Conservation (phyloP, 2,113 vertebrate species). For the Cardinalis cardinalis region DNA sequence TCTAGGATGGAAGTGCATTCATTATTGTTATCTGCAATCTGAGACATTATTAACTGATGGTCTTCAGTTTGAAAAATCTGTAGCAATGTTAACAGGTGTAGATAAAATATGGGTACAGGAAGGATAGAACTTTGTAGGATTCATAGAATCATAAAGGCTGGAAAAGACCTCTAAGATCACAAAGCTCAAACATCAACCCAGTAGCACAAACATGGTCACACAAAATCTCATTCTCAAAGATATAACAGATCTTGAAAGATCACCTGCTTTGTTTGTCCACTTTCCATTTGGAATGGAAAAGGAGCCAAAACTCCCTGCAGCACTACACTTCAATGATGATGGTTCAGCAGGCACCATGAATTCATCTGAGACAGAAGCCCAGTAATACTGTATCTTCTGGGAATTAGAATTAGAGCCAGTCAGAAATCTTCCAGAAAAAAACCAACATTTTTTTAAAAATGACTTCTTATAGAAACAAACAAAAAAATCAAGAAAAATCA, state of each 20-base stretch:
- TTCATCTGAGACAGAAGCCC: neutral
- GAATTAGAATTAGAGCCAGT: neutral
- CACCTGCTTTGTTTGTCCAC: neutral
- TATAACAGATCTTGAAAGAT: neutral
- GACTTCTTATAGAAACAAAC: neutral
- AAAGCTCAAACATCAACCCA: neutral
- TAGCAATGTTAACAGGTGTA: neutral
- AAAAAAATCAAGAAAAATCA: neutral
- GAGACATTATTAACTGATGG: neutral
- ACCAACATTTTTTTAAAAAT: neutral
- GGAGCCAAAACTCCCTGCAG: neutral
- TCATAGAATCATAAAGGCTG: neutral
- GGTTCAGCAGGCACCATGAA: neutral
- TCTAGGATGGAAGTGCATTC: neutral
- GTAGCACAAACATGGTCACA: no score
- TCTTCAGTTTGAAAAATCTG: neutral
- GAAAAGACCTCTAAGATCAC: neutral
- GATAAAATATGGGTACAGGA: neutral
- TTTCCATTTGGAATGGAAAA: neutral
- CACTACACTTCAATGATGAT: fast-evolving
- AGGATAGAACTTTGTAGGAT: neutral
- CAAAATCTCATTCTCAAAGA: neutral
- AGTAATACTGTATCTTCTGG: neutral
- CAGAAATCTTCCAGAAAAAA: neutral
- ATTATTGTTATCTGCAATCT: neutral